Evolutionary conservation across 2,113 vertebrate species (phyloP).

Genomic region (Oreotrochilus melanogaster): DNA sequence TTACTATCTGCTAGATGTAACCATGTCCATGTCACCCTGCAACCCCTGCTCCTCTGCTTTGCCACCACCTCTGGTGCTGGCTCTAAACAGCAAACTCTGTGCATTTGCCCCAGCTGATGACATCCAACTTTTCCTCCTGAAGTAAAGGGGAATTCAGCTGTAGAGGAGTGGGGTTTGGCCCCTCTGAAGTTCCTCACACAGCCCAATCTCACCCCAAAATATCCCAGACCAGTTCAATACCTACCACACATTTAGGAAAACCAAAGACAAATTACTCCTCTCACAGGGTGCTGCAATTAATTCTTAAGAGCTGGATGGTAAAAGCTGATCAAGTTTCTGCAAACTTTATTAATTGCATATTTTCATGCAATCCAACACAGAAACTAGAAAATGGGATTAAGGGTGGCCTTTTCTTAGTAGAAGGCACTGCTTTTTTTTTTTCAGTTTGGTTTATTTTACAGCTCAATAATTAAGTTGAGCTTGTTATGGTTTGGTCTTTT

Average conservation of each 20-base stretch:
- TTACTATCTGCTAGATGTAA: background rate
- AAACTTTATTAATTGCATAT: background rate
- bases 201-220: background rate
- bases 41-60: background rate
- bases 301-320: background rate
- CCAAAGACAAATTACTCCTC: background rate
- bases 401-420: background rate
- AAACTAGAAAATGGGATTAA: background rate
- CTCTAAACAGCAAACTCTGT: background rate
- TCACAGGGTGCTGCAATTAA: background rate
- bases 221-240: background rate
- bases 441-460: background rate
- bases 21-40: background rate
- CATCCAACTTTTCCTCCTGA: background rate
- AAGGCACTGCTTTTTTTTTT: background rate
- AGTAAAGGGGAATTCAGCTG: background rate
- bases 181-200: background rate
- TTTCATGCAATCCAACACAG: background rate
- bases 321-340: background rate
- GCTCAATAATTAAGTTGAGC: background rate
- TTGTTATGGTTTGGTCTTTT: background rate
- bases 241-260: background rate
- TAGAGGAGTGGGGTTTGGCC: background rate
- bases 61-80: too few species aligned
- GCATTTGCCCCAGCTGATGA: background rate